Evolutionary conservation across 2,797 vertebrate genomes (phyloP).

Genomic region (Sciurus carolinensis): DNA sequence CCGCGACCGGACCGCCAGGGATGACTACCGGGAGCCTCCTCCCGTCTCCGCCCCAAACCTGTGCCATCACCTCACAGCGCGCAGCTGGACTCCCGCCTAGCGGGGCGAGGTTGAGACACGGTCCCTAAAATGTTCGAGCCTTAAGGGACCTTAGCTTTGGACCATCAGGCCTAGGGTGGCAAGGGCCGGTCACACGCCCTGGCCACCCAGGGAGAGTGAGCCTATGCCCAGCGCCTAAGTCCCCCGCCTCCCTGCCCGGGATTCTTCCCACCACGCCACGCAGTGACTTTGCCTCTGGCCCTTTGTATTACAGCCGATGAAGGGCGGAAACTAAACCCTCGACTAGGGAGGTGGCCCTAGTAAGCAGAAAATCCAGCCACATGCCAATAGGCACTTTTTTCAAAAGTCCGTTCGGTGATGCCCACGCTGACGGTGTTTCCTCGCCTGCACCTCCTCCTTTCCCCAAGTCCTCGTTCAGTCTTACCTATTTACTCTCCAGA

Average conservation of each 20-base stretch:
- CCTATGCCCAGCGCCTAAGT: neutral
- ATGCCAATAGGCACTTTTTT: neutral
- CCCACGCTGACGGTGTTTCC: slow-evolving; percentile 34
- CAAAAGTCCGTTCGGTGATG: slow-evolving; percentile 5
- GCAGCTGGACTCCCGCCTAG: neutral
- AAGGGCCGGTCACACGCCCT: neutral
- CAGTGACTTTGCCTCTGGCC: neutral
- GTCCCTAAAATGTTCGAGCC: neutral
- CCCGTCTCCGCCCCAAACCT: slow-evolving; percentile 1
- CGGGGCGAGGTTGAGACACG: neutral
- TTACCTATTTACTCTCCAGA: slow-evolving; percentile 69
- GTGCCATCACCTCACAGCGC: neutral
- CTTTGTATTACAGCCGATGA: neutral
- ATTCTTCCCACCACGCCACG: neutral
- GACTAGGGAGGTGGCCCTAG: neutral
- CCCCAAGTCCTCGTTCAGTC: neutral
- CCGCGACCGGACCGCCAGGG: neutral
- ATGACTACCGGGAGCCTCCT: slow-evolving; percentile 6
- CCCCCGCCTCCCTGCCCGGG: neutral
- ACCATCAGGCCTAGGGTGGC: neutral
- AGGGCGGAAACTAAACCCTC: slow-evolving; percentile 7
- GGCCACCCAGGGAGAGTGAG: slow-evolving; percentile 59
- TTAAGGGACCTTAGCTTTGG: neutral
- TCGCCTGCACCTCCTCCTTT: neutral
- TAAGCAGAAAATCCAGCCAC: slow-evolving; percentile 46